These are phyloP conservation scores for Acrocyrtus sp. DNA, from an alignment of 2,888 invertebrate genomes.

Conservation along the genomic window DNA sequence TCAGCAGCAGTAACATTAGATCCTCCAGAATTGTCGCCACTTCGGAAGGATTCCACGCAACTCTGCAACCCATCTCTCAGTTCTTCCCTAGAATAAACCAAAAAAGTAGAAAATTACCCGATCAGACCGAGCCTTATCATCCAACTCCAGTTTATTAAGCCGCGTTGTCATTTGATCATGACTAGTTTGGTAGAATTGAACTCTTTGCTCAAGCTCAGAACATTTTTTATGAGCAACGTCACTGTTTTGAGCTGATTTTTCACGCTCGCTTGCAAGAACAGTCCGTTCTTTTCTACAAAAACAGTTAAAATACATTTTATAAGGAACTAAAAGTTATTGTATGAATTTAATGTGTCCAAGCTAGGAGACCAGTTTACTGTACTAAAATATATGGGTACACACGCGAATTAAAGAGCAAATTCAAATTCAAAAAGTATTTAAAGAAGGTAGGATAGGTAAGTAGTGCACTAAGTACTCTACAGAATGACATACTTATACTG, in stretches of 20 bases:
- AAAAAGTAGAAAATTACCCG: conserved; percentile 53
- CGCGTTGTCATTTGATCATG: conserved; percentile 61
- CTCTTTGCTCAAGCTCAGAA: conserved; percentile 68
- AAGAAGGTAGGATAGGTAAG: too few relatives aligned
- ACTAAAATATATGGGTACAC: not conserved
- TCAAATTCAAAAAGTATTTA: too few relatives aligned
- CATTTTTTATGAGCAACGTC: conserved; percentile 72
- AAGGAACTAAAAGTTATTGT: not conserved
- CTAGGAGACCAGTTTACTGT: not conserved
- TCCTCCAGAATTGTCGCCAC: conserved; percentile 22
- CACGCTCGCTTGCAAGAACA: conserved; percentile 73
- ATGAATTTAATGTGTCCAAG: too few relatives aligned
- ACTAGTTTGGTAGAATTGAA: conserved; percentile 59
- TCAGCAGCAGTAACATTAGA: not conserved
- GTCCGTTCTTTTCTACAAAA: conserved; percentile 70
- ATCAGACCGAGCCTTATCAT: conserved; percentile 61
- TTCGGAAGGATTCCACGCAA: conserved; percentile 58
- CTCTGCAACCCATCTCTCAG: conserved; percentile 63
- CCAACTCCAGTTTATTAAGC: conserved; percentile 58
- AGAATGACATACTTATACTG: conserved; percentile 90
- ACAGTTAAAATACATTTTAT: not conserved
- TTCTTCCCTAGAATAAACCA: conserved; percentile 59
- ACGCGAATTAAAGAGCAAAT: not conserved
- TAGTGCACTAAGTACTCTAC: too few relatives aligned
- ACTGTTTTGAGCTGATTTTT: conserved; percentile 73